Conservation (phyloP, 1,140 invertebrate genomes). For the Drosophila paulistorum region DNA sequence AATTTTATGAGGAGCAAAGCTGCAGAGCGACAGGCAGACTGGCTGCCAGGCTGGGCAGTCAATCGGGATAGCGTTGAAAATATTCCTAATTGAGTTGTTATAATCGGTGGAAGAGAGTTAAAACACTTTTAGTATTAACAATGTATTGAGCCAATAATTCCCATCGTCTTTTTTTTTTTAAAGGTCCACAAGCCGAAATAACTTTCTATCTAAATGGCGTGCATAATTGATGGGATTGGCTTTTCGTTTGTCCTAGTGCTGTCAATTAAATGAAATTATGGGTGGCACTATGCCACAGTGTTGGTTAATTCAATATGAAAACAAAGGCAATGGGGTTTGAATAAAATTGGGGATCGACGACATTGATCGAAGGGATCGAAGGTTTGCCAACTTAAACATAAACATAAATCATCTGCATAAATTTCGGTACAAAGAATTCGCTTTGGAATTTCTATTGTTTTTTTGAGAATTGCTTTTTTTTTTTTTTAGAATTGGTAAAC, state of each 20-base stretch:
- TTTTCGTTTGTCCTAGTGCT: not conserved
- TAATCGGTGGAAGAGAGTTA: not conserved
- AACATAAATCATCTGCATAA: conserved; percentile 81
- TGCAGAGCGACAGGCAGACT: not conserved
- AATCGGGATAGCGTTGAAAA: conserved; percentile 26
- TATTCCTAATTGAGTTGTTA: conserved; percentile 73
- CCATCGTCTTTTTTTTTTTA: not conserved
- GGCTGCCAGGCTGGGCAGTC: conserved; percentile 12
- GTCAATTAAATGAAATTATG: conserved; percentile 5
- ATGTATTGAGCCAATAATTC: not conserved
- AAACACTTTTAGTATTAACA: not conserved
- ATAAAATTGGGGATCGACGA: not conserved
- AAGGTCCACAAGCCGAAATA: not conserved
- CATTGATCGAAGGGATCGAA: conserved; percentile 9
- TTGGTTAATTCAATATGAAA: not conserved
- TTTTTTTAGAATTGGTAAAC: conserved; percentile 35
- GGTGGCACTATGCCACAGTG: conserved; percentile 1
- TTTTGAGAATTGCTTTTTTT: conserved; percentile 20
- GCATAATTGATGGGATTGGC: too few relatives aligned
- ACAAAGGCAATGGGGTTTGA: not conserved
- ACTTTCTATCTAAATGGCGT: too few relatives aligned
- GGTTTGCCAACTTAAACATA: conserved; percentile 14
- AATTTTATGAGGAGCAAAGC: conserved; percentile 69
- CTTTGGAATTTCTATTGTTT: conserved; percentile 73
- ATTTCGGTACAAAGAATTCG: conserved; percentile 43